These are phyloP conservation scores for Philantomba maxwellii DNA, from an alignment of 2,113 vertebrate species.

Conservation along the genomic window DNA sequence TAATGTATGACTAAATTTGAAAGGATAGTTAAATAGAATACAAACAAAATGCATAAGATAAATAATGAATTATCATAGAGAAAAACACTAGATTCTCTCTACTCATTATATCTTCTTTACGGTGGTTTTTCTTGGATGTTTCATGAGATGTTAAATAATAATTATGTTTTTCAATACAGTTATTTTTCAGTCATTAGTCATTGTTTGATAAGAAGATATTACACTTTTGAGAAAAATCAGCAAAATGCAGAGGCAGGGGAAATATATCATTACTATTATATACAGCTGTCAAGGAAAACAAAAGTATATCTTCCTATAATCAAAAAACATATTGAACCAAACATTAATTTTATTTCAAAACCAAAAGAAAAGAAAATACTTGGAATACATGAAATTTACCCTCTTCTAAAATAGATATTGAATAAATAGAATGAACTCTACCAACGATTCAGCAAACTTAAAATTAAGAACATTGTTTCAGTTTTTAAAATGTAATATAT, in stretches of 20 bases:
- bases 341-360: slow-evolving; percentile 15
- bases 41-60: not conserved
- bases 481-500: not conserved
- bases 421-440: not conserved
- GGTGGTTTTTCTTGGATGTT: not conserved
- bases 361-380: not conserved
- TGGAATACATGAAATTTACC: not conserved
- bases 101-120: not conserved
- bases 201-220: not conserved
- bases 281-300: not conserved
- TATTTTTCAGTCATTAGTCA: not conserved
- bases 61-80: not conserved
- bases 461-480: not conserved
- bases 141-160: not conserved
- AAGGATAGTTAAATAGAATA: not conserved
- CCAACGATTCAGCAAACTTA: not conserved
- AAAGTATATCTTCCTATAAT: not conserved
- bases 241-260: not conserved
- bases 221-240: not conserved
- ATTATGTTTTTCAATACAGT: not conserved
- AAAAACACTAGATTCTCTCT: not conserved
- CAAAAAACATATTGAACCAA: not conserved
- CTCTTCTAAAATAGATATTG: not conserved
- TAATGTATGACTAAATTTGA: not conserved
- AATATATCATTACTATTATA: not conserved